Conservation (phyloP, 2,797 vertebrate species). For the Lithobates sylvaticus region DNA sequence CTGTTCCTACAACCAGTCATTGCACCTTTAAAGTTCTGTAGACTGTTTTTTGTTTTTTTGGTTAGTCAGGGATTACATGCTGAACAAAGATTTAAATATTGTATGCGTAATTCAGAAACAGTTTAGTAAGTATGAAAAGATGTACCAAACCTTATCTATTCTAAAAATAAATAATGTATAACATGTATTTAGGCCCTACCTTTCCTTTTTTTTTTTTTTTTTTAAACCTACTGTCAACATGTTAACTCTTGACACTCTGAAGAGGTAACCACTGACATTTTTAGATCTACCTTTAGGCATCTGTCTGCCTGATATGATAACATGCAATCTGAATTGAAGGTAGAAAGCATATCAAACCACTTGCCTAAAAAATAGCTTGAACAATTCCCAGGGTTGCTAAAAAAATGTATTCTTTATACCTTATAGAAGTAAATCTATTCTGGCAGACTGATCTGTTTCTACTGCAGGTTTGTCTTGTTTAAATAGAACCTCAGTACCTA, state of each 20-base stretch:
- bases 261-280: not conserved
- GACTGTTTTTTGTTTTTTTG: too few species aligned
- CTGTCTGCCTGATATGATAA: not conserved
- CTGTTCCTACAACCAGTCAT: not conserved
- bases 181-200: not conserved
- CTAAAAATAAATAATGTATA: too few species aligned
- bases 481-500: not conserved
- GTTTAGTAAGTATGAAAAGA: not conserved
- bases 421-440: not conserved
- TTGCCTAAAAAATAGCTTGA: not conserved
- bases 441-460: not conserved
- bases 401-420: not conserved
- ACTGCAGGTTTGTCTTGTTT: not conserved
- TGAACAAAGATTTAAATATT: too few species aligned
- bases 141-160: too few species aligned
- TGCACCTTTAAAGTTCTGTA: not conserved
- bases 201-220: not conserved
- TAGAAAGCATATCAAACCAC: not conserved
- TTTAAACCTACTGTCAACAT: too few species aligned
- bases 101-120: too few species aligned
- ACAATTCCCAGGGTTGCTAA: not conserved
- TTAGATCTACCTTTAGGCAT: not conserved
- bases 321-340: not conserved
- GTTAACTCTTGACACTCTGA: not conserved
- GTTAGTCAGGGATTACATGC: too few species aligned